A percentile compares a stretch with the other conserved stretches of the same genome.
Evolutionary conservation across 2,797 vertebrate species (phyloP).

Genomic region (Semaprochilodus insignis): DNA sequence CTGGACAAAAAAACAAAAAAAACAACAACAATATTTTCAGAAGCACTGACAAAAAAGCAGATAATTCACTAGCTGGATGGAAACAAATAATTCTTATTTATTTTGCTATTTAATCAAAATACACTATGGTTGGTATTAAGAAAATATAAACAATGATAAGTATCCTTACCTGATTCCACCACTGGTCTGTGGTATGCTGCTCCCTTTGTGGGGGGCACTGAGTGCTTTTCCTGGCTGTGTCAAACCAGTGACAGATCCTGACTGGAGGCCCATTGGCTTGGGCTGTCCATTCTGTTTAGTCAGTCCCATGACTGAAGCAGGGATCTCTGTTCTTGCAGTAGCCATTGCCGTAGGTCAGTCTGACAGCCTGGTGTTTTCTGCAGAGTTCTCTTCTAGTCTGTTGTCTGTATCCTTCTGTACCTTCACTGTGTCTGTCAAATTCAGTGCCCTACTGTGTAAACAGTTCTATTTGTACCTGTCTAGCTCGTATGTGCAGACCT

Average conservation of each 20-base stretch:
- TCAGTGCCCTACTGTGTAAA: slow-evolving; percentile 64
- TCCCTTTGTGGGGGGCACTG: slow-evolving; percentile 63
- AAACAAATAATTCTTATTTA: too few relatives aligned
- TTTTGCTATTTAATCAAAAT: too few relatives aligned
- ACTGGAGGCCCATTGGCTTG: slow-evolving; percentile 61
- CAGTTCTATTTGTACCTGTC: slow-evolving; percentile 56
- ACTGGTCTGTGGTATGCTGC: slow-evolving; percentile 72
- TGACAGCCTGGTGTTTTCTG: slow-evolving; percentile 4
- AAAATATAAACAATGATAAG: too few relatives aligned
- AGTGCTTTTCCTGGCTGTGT: slow-evolving; percentile 60
- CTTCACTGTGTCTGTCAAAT: slow-evolving; percentile 15
- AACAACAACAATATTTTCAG: neutral
- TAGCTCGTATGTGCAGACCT: slow-evolving; percentile 66
- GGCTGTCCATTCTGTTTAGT: slow-evolving; percentile 75
- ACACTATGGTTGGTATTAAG: too few relatives aligned
- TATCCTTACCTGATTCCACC: slow-evolving; percentile 73
- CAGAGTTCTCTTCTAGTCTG: slow-evolving; percentile 30
- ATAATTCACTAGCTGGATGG: neutral
- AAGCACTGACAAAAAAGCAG: neutral
- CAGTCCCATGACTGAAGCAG: slow-evolving; percentile 71
- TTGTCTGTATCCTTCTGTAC: slow-evolving; percentile 15
- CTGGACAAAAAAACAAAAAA: slow-evolving; percentile 40
- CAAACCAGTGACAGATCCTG: slow-evolving; percentile 54
- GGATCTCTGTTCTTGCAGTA: slow-evolving; percentile 77
- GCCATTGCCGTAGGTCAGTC: slow-evolving; percentile 68